Base-by-base conservation (phyloP, 2,113 vertebrate species). In the Plestiodon gilberti region DNA sequence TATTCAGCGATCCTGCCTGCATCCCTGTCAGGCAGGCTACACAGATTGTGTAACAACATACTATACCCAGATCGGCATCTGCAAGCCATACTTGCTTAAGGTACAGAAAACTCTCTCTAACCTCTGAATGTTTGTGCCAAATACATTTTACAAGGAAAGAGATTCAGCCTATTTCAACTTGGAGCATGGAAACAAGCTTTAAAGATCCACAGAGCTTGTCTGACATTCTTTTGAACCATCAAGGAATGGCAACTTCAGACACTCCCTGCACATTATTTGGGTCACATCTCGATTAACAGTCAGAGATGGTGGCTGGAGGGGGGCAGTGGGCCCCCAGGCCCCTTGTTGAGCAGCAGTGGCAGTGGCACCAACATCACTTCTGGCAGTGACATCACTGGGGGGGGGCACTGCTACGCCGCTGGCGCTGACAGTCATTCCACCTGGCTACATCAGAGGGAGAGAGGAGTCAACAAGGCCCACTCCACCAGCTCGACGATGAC, bases 61-160 rank as follows among this genome's bases (percentile, higher is more conserved):
- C n/a, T n/a, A 76, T 70, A 35, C 23, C 55, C 2, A 2, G 82
- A 80, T 30, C 55, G 82, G 6, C 1, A 2, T n/a, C 40, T 28
- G 14, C 30, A 74, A 85, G n/a, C 20, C 43, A 3, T 62, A 52
- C 11, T 0, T 6, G 3, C 62, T 82, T 70, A 80, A 82, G 30
- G 57, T 55, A 89, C 84, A 91, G 61, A 73, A 78, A 55, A 81
- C 3, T 82, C 67, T 2, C 30, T 4, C 23, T 4, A 90, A 88
- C 8, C 13, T 75, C 40, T 6, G 9, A 78, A 61, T 40, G 78
- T 65, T 38, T 35, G 83, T 77, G 84, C 15, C 20, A 87, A 43
- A 43, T 55, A 71, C 13, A 52, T 23, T 64, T 85, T 82, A 55
- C 86, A 74, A 83, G 83, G 86, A 76, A 7, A 75, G 43, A 81